Conservation (phyloP, 2,113 vertebrate species). For the Leucopsar rothschildi region DNA sequence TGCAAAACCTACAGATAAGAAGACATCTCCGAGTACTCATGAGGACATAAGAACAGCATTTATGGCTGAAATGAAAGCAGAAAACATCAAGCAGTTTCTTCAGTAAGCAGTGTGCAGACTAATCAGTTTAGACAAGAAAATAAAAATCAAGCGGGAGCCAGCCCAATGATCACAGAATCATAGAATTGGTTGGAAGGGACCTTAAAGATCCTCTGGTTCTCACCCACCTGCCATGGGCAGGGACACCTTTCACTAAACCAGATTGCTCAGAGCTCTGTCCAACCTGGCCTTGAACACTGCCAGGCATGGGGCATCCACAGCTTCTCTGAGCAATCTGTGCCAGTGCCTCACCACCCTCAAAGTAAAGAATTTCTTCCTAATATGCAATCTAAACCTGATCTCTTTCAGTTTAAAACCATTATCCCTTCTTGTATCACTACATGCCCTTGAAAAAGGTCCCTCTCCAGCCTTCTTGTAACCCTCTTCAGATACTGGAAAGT, state of each 20-base stretch:
- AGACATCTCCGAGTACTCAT: background rate
- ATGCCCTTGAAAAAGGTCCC: background rate
- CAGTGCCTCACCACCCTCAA: background rate
- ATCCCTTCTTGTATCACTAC: background rate
- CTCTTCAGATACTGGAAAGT: background rate
- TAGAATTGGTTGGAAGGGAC: background rate
- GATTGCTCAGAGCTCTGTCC: background rate
- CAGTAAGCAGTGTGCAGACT: slow-evolving; percentile 72
- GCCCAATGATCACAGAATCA: background rate
- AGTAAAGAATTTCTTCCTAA: background rate
- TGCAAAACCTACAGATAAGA: slow-evolving; percentile 68
- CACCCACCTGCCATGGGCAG: too few relatives aligned
- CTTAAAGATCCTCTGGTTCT: background rate
- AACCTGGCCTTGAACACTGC: background rate
- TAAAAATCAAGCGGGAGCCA: background rate
- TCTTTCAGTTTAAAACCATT: background rate
- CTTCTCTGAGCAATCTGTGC: background rate
- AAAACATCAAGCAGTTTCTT: slow-evolving; percentile 85
- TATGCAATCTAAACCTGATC: background rate
- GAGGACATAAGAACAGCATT: slow-evolving; percentile 73
- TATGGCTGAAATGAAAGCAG: slow-evolving; percentile 85
- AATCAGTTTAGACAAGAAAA: background rate
- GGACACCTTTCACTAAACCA: background rate
- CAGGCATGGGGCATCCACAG: background rate
- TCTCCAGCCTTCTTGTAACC: background rate